phyloP scores from a whole-genome alignment of 1,140 invertebrate species.

The Temnothorax curvispinosus region DNA sequence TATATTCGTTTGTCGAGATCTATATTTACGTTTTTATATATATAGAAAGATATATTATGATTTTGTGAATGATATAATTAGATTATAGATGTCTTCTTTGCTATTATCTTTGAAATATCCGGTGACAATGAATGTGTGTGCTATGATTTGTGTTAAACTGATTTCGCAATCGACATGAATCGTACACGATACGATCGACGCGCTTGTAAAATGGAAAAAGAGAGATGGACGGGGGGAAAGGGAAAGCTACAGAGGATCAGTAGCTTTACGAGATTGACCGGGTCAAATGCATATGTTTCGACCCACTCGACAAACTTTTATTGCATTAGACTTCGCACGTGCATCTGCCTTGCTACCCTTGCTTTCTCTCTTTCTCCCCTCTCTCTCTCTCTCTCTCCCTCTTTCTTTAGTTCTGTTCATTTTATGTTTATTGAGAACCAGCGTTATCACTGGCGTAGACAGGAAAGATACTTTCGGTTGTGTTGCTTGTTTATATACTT shows the following conservation, averaged over 20 bases:
- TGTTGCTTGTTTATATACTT: no score
- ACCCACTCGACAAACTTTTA: constrained; percentile 81
- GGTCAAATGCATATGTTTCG: constrained; percentile 76
- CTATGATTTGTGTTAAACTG: no score
- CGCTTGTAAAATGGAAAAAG: no score
- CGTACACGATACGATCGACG: no score
- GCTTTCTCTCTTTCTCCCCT: constrained; percentile 42
- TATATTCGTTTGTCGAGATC: neutral
- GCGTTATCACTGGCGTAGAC: constrained; percentile 43
- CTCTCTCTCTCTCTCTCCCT: constrained; percentile 37
- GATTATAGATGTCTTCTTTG: no score
- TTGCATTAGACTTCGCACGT: constrained; percentile 77
- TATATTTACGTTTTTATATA: neutral
- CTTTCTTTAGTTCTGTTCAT: constrained; percentile 48
- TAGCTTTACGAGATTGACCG: constrained; percentile 64
- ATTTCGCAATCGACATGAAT: no score
- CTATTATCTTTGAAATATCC: no score
- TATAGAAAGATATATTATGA: neutral
- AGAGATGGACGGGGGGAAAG: neutral
- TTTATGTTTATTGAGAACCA: constrained; percentile 54
- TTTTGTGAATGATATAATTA: no score
- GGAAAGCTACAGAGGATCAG: constrained; percentile 67
- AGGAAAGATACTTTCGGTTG: no score
- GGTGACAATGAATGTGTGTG: no score
- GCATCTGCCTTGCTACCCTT: constrained; percentile 52